Conservation (phyloP, 2,113 vertebrate species). For the Strix uralensis region DNA sequence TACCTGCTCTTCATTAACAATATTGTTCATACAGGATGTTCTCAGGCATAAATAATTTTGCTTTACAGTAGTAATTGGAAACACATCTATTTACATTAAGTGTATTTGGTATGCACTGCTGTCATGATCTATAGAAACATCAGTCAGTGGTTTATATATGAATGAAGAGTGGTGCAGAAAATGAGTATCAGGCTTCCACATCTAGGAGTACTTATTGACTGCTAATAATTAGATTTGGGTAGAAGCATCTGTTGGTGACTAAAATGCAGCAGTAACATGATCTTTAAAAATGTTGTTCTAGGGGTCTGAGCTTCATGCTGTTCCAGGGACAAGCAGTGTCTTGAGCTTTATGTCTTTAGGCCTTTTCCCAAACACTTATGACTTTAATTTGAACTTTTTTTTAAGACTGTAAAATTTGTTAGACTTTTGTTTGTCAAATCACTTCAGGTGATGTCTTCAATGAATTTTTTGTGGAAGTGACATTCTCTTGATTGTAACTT, state of each 20-base stretch:
- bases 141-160: neutral
- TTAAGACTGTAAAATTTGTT: neutral
- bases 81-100: neutral
- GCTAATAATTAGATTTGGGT: neutral
- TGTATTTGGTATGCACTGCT: neutral
- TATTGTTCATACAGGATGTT: neutral
- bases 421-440: neutral
- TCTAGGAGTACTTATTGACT: neutral
- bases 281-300: neutral
- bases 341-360: neutral
- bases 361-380: neutral
- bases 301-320: neutral
- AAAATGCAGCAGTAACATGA: neutral
- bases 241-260: neutral
- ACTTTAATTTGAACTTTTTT: neutral
- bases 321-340: neutral
- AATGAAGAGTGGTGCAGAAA: neutral
- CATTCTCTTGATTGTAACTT: neutral
- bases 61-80: neutral
- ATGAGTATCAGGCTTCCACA: neutral
- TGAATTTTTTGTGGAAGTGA: neutral
- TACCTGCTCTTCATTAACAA: neutral
- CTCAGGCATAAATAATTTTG: neutral
- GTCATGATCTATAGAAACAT: neutral
- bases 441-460: neutral